Conservation (phyloP, 2,888 invertebrate genomes). For the Patella depressa region DNA sequence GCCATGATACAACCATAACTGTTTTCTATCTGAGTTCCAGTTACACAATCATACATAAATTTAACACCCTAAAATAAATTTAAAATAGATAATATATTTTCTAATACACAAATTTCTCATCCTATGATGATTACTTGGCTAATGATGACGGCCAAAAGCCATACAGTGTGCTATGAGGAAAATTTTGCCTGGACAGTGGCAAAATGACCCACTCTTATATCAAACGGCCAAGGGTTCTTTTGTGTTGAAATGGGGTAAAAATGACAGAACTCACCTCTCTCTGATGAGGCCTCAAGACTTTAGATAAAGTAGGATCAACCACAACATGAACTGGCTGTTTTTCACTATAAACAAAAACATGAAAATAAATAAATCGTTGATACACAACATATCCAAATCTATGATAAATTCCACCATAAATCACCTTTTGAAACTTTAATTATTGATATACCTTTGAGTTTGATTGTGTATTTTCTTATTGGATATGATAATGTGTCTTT, state of each 20-base stretch:
- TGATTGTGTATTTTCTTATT: too few relatives aligned
- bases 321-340: conserved; percentile 91
- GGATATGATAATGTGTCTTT: too few relatives aligned
- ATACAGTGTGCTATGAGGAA: too few relatives aligned
- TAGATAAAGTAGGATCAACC: conserved; percentile 92
- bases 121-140: too few relatives aligned
- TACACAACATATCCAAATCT: not conserved
- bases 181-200: too few relatives aligned
- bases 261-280: conserved; percentile 78
- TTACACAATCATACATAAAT: conserved; percentile 99
- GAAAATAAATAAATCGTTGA: conserved; percentile 10
- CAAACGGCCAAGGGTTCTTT: not conserved
- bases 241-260: not conserved
- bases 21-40: conserved; percentile 87
- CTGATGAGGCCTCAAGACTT: conserved; percentile 95
- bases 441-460: too few relatives aligned
- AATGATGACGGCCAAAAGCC: too few relatives aligned
- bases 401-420: not conserved
- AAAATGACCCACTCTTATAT: not conserved
- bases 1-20: conserved; percentile 99
- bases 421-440: too few relatives aligned
- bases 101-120: too few relatives aligned
- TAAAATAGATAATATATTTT: too few relatives aligned
- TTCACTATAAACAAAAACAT: conserved; percentile 62
- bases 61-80: conserved; percentile 83